phyloP scores from a whole-genome alignment of 2,113 vertebrate species.

The Puffinus mauretanicus region DNA sequence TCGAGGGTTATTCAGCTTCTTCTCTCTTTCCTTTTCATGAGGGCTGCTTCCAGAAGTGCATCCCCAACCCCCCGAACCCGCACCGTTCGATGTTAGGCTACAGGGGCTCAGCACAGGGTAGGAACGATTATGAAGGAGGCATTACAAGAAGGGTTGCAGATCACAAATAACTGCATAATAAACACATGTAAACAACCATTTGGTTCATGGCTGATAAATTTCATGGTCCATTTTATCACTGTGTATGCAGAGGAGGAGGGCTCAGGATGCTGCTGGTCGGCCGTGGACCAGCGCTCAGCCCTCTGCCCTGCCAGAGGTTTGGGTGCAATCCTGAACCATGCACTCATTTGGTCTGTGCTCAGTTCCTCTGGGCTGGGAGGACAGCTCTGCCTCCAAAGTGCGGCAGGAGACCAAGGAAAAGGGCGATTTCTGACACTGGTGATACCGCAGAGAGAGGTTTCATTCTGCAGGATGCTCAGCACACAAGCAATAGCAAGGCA shows the following conservation, averaged over 20 bases:
- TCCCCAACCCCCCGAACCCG: rapidly evolving
- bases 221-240: background rate
- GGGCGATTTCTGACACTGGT: background rate
- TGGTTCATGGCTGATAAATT: conserved; percentile 64
- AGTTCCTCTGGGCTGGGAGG: background rate
- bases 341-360: rapidly evolving
- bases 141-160: background rate
- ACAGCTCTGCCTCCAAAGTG: background rate
- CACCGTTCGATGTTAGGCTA: rapidly evolving
- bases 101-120: background rate
- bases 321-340: rapidly evolving
- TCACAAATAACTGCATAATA: conserved; percentile 24
- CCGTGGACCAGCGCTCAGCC: background rate
- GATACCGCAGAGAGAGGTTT: background rate
- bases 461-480: background rate
- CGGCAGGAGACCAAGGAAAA: background rate
- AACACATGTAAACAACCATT: conserved; percentile 32
- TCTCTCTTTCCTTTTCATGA: background rate
- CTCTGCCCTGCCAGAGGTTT: background rate
- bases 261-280: background rate
- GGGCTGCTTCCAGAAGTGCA: background rate
- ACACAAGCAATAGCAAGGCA: no score
- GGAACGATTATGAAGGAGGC: background rate
- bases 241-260: background rate
- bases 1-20: rapidly evolving